Percentiles rank a stretch among this genome's conserved stretches.
These are phyloP conservation scores for Anabas testudineus DNA, from an alignment of 2,797 vertebrate species.

Conservation along the genomic window DNA sequence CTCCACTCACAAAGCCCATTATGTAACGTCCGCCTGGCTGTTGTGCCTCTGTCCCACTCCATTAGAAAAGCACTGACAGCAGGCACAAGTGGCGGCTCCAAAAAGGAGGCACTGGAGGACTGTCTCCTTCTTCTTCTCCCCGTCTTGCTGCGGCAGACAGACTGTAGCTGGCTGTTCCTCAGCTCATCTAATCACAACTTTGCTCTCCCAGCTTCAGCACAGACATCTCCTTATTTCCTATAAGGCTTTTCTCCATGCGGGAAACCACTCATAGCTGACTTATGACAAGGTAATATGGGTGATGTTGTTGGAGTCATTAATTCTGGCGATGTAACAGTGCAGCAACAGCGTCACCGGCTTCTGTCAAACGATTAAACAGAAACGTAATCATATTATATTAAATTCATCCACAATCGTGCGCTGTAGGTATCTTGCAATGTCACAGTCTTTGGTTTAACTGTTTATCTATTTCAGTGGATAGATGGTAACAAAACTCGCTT, in stretches of 20 bases:
- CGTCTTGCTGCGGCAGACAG: conserved; percentile 46
- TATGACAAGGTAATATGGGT: conserved; percentile 61
- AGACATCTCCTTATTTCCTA: conserved; percentile 56
- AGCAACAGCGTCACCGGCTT: conserved; percentile 10
- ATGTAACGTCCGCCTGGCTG: conserved; percentile 40
- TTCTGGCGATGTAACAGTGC: conserved; percentile 58
- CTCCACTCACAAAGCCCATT: conserved; percentile 19
- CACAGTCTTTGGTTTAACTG: too few species aligned
- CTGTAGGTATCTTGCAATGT: too few species aligned
- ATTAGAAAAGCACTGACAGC: conserved; percentile 56
- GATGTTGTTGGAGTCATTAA: conserved; percentile 61
- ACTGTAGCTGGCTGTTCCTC: conserved; percentile 57
- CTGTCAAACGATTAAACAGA: too few species aligned
- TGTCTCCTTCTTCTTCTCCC: conserved; percentile 28
- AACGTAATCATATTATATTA: not conserved
- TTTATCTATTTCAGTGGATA: too few species aligned
- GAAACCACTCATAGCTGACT: conserved; percentile 68
- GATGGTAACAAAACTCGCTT: too few species aligned
- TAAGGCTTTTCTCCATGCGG: conserved; percentile 34
- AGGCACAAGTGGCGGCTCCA: conserved; percentile 44
- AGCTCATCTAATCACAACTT: conserved; percentile 57
- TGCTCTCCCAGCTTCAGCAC: conserved; percentile 33
- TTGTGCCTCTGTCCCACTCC: conserved; percentile 47
- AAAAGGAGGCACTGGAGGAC: conserved; percentile 41
- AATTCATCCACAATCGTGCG: too few species aligned